Conservation (phyloP, 2,797 vertebrate genomes). For the Tachyglossus aculeatus region DNA sequence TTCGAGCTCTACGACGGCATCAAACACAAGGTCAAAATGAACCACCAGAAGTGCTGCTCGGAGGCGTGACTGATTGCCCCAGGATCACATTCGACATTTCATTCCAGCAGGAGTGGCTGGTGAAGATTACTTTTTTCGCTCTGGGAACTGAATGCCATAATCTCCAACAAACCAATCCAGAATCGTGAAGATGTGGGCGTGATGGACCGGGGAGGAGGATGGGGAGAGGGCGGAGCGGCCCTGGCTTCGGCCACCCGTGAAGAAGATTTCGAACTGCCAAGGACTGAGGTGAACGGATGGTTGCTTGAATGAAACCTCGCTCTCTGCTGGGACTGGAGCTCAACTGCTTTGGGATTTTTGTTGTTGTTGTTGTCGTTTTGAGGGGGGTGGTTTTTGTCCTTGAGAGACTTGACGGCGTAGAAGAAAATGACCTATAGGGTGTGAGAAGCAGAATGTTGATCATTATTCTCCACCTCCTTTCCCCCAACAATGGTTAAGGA, state of each 20-base stretch:
- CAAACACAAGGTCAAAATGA: slow-evolving; percentile 98
- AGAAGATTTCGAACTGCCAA: neutral
- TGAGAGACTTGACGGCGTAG: slow-evolving; percentile 49
- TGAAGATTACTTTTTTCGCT: slow-evolving; percentile 56
- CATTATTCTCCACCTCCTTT: slow-evolving; percentile 55
- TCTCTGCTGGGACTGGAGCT: slow-evolving; percentile 34
- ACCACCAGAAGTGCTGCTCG: slow-evolving; percentile 96
- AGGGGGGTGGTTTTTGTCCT: slow-evolving; percentile 51
- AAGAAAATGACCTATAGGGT: slow-evolving; percentile 52
- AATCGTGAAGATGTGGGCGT: slow-evolving; percentile 43
- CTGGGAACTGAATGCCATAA: slow-evolving; percentile 77
- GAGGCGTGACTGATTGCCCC: slow-evolving; percentile 84
- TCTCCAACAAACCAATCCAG: slow-evolving; percentile 37
- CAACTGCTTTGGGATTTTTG: slow-evolving; percentile 48
- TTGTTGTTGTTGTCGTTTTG: slow-evolving; percentile 47
- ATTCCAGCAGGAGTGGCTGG: slow-evolving; percentile 59
- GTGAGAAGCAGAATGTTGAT: slow-evolving; percentile 39
- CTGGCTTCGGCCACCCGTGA: neutral
- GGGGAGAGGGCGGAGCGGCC: slow-evolving; percentile 33
- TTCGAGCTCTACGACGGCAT: slow-evolving; percentile 96
- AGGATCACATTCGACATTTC: slow-evolving; percentile 48
- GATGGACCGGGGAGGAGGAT: slow-evolving; percentile 2
- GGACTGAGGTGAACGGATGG: neutral
- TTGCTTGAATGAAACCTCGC: slow-evolving; percentile 6
- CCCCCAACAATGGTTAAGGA: slow-evolving; percentile 57